A percentile compares a stretch with the other conserved stretches of the same genome.
Conservation (phyloP, 2,797 vertebrate species). For the Synaphobranchus kaupii region DNA sequence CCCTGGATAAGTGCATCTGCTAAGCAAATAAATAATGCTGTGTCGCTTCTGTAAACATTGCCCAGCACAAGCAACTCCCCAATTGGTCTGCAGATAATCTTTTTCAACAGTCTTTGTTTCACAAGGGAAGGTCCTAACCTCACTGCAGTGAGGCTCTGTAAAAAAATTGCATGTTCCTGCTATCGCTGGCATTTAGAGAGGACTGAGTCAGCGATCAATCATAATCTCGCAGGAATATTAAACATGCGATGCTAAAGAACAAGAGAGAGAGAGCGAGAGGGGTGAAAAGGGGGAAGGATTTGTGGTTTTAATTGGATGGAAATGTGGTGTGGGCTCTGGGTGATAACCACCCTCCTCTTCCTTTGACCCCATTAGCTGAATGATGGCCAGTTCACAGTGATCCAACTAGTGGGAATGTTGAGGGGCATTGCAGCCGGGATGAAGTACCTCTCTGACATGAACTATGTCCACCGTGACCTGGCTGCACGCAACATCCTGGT, state of each 20-base stretch:
- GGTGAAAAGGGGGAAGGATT: neutral
- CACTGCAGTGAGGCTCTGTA: constrained; percentile 38
- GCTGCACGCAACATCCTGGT: constrained; percentile 97
- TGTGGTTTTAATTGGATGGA: neutral
- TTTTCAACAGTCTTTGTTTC: constrained; percentile 33
- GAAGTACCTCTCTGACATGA: constrained; percentile 98
- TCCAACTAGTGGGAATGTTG: constrained; percentile 96
- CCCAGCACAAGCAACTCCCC: constrained; percentile 29
- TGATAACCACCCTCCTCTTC: constrained; percentile 4
- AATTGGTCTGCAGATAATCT: constrained; percentile 49
- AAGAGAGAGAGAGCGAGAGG: neutral
- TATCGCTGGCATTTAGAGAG: constrained; percentile 63
- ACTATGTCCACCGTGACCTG: constrained; percentile 95
- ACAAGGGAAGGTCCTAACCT: constrained; percentile 46
- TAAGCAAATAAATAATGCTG: constrained; percentile 31
- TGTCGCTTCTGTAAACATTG: neutral
- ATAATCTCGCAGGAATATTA: constrained; percentile 55
- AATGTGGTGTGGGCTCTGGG: constrained; percentile 15
- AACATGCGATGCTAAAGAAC: constrained; percentile 45
- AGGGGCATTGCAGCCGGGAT: constrained; percentile 94
- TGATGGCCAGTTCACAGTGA: constrained; percentile 97
- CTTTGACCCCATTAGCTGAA: constrained; percentile 78
- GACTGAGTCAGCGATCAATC: constrained; percentile 56
- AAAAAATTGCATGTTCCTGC: constrained; percentile 50
- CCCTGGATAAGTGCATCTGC: neutral